Percentiles rank a stretch among this genome's conserved stretches.
These are phyloP conservation scores for Leptinotarsa defecta DNA, from an alignment of 1,140 invertebrate species.

Conservation along the genomic window DNA sequence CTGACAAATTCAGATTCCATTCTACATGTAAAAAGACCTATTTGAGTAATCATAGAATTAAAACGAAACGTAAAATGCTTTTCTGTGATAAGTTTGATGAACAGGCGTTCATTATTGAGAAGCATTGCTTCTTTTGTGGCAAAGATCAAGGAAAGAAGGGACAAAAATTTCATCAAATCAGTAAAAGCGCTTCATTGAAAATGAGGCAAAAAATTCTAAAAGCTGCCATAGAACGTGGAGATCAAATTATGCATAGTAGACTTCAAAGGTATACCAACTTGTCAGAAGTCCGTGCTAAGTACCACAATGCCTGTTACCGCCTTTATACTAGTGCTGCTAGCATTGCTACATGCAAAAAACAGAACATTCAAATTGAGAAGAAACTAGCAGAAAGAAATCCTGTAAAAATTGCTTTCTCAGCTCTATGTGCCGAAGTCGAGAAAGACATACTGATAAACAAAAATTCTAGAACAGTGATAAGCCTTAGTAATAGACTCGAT, in stretches of 20 bases:
- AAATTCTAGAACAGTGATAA: neutral
- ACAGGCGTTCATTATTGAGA: neutral
- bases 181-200: neutral
- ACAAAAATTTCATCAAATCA: neutral
- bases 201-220: constrained; percentile 1
- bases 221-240: neutral
- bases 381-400: neutral
- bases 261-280: neutral
- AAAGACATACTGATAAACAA: neutral
- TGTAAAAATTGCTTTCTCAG: neutral
- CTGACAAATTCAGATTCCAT: neutral
- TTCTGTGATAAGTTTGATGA: neutral
- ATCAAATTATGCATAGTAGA: neutral
- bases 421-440: neutral
- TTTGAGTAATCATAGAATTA: neutral
- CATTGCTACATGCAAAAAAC: neutral
- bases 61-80: neutral
- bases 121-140: neutral
- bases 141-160: neutral
- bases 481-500: neutral
- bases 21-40: neutral
- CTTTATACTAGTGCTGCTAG: neutral
- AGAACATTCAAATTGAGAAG: neutral
- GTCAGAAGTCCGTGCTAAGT: neutral
- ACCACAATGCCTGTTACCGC: neutral